Evolutionary conservation across 2,797 vertebrate species (phyloP).

Genomic region (Perdix hodgsoniae): DNA sequence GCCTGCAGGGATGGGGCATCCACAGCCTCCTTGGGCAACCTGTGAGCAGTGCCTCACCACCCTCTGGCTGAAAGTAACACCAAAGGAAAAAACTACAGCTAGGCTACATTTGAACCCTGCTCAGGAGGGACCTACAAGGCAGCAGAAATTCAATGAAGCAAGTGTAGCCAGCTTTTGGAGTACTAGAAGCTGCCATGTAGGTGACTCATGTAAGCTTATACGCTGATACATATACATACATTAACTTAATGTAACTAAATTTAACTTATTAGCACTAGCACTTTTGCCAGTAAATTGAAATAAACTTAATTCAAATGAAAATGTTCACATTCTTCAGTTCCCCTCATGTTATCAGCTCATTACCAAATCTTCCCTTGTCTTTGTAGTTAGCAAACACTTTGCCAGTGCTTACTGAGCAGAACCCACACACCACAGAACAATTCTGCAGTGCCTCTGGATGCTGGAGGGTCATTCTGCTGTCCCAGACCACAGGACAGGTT

Average conservation of each 20-base stretch:
- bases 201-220: background rate
- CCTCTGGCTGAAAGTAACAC: too few species aligned
- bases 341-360: conserved; percentile 31
- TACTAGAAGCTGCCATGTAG: background rate
- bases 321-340: background rate
- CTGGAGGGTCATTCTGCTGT: background rate
- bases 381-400: background rate
- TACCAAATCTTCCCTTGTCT: background rate
- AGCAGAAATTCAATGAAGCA: conserved; percentile 8
- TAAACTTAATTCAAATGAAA: background rate
- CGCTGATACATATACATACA: too few species aligned
- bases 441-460: rapidly evolving
- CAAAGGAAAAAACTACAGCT: background rate
- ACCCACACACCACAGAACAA: background rate
- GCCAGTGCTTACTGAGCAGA: background rate
- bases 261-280: background rate
- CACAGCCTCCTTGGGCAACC: too few species aligned
- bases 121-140: background rate
- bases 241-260: too few species aligned
- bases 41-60: too few species aligned
- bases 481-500: background rate
- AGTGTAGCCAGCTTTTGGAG: background rate
- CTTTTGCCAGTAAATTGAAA: background rate
- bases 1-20: too few species aligned
- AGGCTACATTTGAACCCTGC: conserved; percentile 6